Conservation (phyloP, 2,888 invertebrate genomes). For the Amphipyra berbera region DNA sequence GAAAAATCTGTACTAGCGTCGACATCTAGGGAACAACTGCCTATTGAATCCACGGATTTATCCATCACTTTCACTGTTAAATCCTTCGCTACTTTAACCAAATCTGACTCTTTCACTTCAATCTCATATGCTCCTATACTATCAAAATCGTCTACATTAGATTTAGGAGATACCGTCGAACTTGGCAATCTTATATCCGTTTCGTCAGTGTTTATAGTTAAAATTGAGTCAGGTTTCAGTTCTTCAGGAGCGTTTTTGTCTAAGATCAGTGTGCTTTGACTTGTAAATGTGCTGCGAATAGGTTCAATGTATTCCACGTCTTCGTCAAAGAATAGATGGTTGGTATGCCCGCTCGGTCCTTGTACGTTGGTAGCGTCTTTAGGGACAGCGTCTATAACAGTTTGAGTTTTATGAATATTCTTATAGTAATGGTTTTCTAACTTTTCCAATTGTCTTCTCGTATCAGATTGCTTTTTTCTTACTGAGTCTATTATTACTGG, state of each 20-base stretch:
- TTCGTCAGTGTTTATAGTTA: slow-evolving; percentile 85
- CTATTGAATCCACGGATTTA: slow-evolving; percentile 95
- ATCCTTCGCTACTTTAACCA: slow-evolving; percentile 78
- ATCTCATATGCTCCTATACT: slow-evolving; percentile 86
- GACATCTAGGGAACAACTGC: slow-evolving; percentile 96
- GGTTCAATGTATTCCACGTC: slow-evolving; percentile 88
- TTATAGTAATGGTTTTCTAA: slow-evolving; percentile 86
- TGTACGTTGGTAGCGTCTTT: slow-evolving; percentile 84
- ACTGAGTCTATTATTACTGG: slow-evolving; percentile 86
- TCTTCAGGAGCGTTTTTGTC: slow-evolving; percentile 77
- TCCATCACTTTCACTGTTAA: slow-evolving; percentile 91
- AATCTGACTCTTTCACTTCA: slow-evolving; percentile 84
- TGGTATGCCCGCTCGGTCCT: slow-evolving; percentile 83
- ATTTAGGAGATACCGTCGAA: slow-evolving; percentile 84
- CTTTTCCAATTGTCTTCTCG: slow-evolving; percentile 85
- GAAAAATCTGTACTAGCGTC: slow-evolving; percentile 93
- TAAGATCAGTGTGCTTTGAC: slow-evolving; percentile 85
- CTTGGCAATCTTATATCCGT: slow-evolving; percentile 85
- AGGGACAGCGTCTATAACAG: slow-evolving; percentile 84
- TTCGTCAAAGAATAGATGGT: slow-evolving; percentile 81
- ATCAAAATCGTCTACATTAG: slow-evolving; percentile 78
- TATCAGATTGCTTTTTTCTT: slow-evolving; percentile 83
- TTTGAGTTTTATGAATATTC: slow-evolving; percentile 78
- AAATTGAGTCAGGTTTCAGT: slow-evolving; percentile 77
- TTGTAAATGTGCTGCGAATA: slow-evolving; percentile 85